Evolutionary conservation across 2,797 vertebrate genomes (phyloP), one percentile per base, ranked within the genome.

Genomic region (Sebastes glaucus): DNA sequence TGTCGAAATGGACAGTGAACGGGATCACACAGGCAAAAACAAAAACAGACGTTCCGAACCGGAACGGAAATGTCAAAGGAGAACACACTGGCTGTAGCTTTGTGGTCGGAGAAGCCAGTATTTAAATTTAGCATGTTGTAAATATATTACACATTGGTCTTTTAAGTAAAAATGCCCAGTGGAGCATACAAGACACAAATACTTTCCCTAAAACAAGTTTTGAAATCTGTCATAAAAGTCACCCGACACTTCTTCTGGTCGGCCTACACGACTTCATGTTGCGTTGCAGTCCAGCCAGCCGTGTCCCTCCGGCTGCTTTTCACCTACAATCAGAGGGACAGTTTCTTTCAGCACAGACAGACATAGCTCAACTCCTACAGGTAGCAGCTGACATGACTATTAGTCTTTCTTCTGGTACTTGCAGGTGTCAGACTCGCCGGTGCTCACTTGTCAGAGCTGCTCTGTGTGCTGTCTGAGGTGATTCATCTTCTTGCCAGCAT

Each of bases 401-500:
- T 94, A 94, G 93, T 95, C 95, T 94, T 95, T 93, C 94, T 92
- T 93, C 87, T 94, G 95, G 92, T 95, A 95, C 96, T 96, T 95
- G 95, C 96, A 97, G 96, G 96, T 94, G 93, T 96, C 95, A 96
- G 94, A 96, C 96, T 94, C 90, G 93, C 92, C 93, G 90, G 94
- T 96, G 95, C 96, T 96, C 92, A 94, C 93, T 96, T 95, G 94
- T 97, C 97, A 97, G 95, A 92, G 93, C 94, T 94, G 95, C 97
- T 97, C 97, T 96, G 96, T 96, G 96, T 96, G 96, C 88, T 96
- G 96, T 97, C 97, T 96, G 93, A 93, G 97, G 97, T 97, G 97
- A 98, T 98, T 97, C 96, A 97, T 98, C 97, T 97, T 97, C 96
- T 95, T 97, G 97, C 97, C 96, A 97, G 96, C 94, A 95, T 96